Evolutionary conservation across 2,888 invertebrate species (phyloP).

Genomic region (Noctua pronuba): DNA sequence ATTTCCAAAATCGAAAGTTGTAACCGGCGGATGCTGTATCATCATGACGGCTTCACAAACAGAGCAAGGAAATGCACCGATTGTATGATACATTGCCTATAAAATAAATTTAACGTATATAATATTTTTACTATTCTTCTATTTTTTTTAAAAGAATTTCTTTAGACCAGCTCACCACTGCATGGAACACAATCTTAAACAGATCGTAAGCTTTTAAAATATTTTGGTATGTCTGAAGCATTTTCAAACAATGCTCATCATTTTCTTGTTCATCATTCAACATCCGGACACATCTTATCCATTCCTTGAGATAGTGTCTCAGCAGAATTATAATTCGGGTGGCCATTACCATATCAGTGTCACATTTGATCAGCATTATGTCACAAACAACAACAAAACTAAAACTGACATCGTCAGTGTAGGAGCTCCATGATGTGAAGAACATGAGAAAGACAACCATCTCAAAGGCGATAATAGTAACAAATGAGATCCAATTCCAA

Average conservation of each 20-base stretch:
- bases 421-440: background rate
- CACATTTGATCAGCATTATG: background rate
- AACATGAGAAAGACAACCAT: background rate
- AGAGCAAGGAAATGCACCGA: background rate
- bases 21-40: background rate
- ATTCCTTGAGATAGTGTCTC: slow-evolving; percentile 25
- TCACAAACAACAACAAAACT: background rate
- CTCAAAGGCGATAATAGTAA: background rate
- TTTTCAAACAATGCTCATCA: background rate
- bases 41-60: background rate
- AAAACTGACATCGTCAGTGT: background rate
- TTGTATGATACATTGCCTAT: background rate
- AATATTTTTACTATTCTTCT: background rate
- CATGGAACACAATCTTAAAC: slow-evolving; percentile 36
- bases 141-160: too few species aligned
- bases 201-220: slow-evolving; percentile 42
- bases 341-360: slow-evolving; percentile 15
- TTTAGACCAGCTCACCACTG: slow-evolving; percentile 38
- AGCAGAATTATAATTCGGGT: slow-evolving; percentile 34
- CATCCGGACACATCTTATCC: background rate
- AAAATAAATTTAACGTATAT: background rate
- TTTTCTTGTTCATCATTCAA: background rate
- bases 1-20: background rate
- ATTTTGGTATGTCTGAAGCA: slow-evolving; percentile 25
- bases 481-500: slow-evolving; percentile 43